These are phyloP conservation scores for Mythimna vitellina DNA, from an alignment of 2,888 invertebrate genomes.

Conservation along the genomic window DNA sequence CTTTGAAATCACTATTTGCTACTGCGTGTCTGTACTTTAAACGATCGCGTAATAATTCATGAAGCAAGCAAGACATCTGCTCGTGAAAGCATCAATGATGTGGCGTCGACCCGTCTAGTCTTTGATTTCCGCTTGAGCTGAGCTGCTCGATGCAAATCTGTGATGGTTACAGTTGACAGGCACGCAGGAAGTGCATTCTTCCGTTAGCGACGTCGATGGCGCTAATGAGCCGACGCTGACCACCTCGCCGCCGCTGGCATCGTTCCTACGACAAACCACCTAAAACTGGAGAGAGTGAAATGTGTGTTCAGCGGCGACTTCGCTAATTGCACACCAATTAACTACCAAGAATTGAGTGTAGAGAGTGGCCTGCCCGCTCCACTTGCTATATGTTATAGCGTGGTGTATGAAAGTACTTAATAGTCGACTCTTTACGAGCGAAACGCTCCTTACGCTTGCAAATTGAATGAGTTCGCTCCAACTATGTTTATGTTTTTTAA, in stretches of 20 bases:
- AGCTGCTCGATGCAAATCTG: constrained; percentile 60
- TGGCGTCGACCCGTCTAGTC: constrained; percentile 49
- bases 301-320: constrained; percentile 74
- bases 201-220: constrained; percentile 55
- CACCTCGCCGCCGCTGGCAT: neutral
- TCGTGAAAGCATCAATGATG: constrained; percentile 57
- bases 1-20: constrained; percentile 53
- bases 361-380: constrained; percentile 89
- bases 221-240: constrained; percentile 55
- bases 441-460: constrained; percentile 71
- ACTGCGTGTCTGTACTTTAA: constrained; percentile 53
- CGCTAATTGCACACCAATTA: constrained; percentile 86
- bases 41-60: constrained; percentile 61
- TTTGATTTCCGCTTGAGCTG: constrained; percentile 58
- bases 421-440: constrained; percentile 78
- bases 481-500: constrained; percentile 65
- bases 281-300: constrained; percentile 83
- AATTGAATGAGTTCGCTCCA: constrained; percentile 70
- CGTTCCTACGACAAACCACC: constrained; percentile 36
- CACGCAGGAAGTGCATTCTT: constrained; percentile 67
- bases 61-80: constrained; percentile 51
- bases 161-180: constrained; percentile 57
- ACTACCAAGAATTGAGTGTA: constrained; percentile 86
- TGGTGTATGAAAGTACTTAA: constrained; percentile 86
- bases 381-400: constrained; percentile 88